Evolutionary conservation across 1,140 invertebrate genomes (phyloP).

Genomic region (Macrotrachela quadricornifera): DNA sequence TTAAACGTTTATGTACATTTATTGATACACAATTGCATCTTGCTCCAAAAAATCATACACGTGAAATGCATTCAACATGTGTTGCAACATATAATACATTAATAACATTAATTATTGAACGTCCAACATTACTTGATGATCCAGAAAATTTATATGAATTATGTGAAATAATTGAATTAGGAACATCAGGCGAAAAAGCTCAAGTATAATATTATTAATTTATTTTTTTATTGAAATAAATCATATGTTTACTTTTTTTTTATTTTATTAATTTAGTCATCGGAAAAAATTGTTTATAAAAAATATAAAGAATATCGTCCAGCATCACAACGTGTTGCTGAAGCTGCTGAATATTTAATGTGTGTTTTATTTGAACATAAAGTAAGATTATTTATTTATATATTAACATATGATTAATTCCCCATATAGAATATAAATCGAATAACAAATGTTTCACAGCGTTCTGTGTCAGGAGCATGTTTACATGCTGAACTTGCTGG

Average conservation of each 20-base stretch:
- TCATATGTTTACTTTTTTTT: neutral
- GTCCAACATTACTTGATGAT: slow-evolving; percentile 64
- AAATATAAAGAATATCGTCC: slow-evolving; percentile 85
- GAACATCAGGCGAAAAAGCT: slow-evolving; percentile 78
- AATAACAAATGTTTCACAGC: too few species aligned
- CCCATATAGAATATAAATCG: too few species aligned
- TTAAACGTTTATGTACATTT: too few species aligned
- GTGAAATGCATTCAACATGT: slow-evolving; percentile 23
- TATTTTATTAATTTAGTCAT: too few species aligned
- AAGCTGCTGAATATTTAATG: slow-evolving; percentile 74
- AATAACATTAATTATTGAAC: slow-evolving; percentile 68
- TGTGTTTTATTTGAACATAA: slow-evolving; percentile 67
- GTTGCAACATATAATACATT: slow-evolving; percentile 78
- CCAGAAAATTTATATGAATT: slow-evolving; percentile 73
- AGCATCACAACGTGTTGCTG: slow-evolving; percentile 76
- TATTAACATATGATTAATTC: too few species aligned
- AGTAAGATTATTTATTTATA: slow-evolving; percentile 12
- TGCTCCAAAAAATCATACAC: slow-evolving; percentile 3
- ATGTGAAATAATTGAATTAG: slow-evolving; percentile 83
- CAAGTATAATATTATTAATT: slow-evolving; percentile 27
- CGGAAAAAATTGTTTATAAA: slow-evolving; percentile 38
- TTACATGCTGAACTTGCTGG: too few species aligned
- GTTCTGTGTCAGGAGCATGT: too few species aligned
- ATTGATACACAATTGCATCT: slow-evolving; percentile 7
- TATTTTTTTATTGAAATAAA: neutral